phyloP scores from a whole-genome alignment of 2,888 invertebrate genomes.

The Axea sp. region DNA sequence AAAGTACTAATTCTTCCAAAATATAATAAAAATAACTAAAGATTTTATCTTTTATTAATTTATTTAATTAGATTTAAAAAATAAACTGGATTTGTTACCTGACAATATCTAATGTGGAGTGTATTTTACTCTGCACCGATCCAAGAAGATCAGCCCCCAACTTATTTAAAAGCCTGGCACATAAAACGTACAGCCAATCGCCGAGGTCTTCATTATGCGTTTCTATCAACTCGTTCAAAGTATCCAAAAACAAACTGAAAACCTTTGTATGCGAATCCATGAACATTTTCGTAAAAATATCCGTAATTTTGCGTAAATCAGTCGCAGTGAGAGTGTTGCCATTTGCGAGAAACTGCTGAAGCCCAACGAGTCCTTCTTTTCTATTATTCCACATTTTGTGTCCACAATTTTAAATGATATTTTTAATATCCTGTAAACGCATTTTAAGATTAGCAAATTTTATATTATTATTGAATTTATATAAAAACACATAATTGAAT shows the following conservation, averaged over 20 bases:
- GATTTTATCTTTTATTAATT: neutral
- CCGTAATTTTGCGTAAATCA: constrained; percentile 92
- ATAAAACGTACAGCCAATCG: constrained; percentile 95
- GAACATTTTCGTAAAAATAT: constrained; percentile 97
- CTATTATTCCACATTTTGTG: constrained; percentile 96
- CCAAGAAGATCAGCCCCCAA: constrained; percentile 94
- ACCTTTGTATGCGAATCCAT: constrained; percentile 98
- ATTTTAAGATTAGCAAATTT: constrained; percentile 24
- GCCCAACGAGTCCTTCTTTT: constrained; percentile 93
- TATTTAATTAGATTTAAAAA: too few relatives aligned
- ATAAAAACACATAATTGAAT: too few relatives aligned
- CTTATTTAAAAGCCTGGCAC: constrained; percentile 93
- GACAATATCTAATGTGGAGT: constrained; percentile 90
- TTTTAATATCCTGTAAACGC: constrained; percentile 85
- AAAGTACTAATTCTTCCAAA: too few relatives aligned
- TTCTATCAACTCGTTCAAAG: constrained; percentile 92
- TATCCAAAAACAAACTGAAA: constrained; percentile 95
- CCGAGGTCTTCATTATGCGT: constrained; percentile 92
- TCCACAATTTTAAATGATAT: constrained; percentile 92
- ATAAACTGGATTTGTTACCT: too few relatives aligned
- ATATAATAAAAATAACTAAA: too few relatives aligned
- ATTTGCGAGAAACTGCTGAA: constrained; percentile 87
- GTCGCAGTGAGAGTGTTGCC: constrained; percentile 84
- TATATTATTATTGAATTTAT: too few relatives aligned
- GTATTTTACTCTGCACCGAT: constrained; percentile 94